These are phyloP conservation scores for Bombus affinis DNA, from an alignment of 1,140 invertebrate genomes.

Conservation along the genomic window DNA sequence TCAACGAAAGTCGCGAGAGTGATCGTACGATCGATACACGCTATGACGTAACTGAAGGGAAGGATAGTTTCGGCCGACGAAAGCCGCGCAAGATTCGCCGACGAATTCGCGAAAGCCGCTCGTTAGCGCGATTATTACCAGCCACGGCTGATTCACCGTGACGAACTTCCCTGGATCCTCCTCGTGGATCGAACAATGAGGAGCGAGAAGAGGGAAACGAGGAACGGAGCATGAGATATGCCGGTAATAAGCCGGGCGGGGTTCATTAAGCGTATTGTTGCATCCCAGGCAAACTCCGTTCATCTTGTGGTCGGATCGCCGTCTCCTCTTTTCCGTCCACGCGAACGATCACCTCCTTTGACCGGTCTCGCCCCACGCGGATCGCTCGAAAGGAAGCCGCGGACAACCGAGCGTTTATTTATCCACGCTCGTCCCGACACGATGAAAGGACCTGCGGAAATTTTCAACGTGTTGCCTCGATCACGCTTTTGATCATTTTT, in stretches of 20 bases:
- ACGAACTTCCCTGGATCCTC: conserved; percentile 59
- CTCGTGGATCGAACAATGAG: conserved; percentile 74
- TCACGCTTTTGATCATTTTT: conserved; percentile 3
- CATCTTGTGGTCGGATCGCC: neutral
- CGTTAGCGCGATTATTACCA: conserved; percentile 78
- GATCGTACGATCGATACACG: too few relatives aligned
- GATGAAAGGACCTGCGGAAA: conserved; percentile 28
- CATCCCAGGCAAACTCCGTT: conserved; percentile 35
- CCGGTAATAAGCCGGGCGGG: conserved; percentile 76
- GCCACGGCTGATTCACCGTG: conserved; percentile 66
- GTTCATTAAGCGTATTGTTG: conserved; percentile 80
- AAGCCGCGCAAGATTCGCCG: conserved; percentile 30
- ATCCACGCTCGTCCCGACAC: conserved; percentile 32
- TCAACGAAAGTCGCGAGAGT: neutral
- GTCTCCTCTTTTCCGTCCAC: conserved; percentile 32
- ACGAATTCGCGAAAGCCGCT: conserved; percentile 56
- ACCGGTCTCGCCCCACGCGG: conserved; percentile 63
- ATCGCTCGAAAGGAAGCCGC: conserved; percentile 58
- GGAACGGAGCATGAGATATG: conserved; percentile 73
- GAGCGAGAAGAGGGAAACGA: conserved; percentile 48
- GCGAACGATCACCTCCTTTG: conserved; percentile 58
- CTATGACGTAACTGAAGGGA: conserved; percentile 1
- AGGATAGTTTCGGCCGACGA: neutral
- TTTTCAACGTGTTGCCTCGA: neutral
- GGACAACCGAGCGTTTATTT: conserved; percentile 38